These are phyloP conservation scores for Labeo rohita DNA, from an alignment of 2,113 vertebrate genomes.

Conservation along the genomic window DNA sequence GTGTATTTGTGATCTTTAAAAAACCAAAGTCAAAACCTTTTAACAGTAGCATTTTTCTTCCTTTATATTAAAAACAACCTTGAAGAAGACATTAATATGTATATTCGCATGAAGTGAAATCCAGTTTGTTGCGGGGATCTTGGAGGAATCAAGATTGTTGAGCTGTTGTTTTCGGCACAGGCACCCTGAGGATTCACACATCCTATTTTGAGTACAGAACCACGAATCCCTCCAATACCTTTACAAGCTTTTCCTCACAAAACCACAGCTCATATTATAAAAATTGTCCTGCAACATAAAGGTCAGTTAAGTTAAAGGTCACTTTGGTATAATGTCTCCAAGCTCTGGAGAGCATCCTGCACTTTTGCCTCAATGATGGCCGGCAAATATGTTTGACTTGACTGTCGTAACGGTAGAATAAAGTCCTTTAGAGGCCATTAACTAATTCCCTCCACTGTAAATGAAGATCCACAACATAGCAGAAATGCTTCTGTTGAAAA, in stretches of 20 bases:
- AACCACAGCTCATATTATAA: constrained; percentile 12
- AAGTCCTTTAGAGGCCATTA: constrained; percentile 55
- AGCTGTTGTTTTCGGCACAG: not conserved
- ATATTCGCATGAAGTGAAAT: constrained; percentile 4
- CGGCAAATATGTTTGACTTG: constrained; percentile 33
- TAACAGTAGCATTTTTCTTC: not conserved
- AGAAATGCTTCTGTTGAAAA: constrained; percentile 38
- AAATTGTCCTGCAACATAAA: constrained; percentile 34
- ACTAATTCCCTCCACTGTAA: constrained; percentile 53
- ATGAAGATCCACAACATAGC: constrained; percentile 36
- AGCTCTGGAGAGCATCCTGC: constrained; percentile 19
- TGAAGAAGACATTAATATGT: not conserved
- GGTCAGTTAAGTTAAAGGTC: constrained; percentile 47
- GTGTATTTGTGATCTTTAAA: too few species aligned
- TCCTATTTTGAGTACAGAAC: not conserved
- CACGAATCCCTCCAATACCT: not conserved
- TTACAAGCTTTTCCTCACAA: constrained; percentile 15
- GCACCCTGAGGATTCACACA: not conserved
- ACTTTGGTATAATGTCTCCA: constrained; percentile 20
- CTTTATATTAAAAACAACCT: not conserved
- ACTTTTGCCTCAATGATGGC: constrained; percentile 36
- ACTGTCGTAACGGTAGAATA: constrained; percentile 34
- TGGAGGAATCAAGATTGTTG: not conserved
- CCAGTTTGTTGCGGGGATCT: not conserved
- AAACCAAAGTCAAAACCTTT: too few species aligned